phyloP scores from a whole-genome alignment of 2,113 vertebrate genomes.

The Taxidea taxus region DNA sequence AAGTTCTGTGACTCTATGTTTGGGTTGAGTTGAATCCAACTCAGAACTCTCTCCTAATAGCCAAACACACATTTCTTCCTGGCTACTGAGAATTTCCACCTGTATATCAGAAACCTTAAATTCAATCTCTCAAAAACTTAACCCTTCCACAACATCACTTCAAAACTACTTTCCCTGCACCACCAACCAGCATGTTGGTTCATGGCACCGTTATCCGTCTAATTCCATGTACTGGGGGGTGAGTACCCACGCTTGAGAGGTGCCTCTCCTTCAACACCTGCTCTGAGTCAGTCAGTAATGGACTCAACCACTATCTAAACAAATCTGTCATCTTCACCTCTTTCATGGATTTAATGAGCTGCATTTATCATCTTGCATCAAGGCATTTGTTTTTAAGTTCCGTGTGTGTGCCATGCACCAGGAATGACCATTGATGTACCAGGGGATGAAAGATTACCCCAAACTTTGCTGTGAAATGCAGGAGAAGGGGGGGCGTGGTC shows the following conservation, averaged over 20 bases:
- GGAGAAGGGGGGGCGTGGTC: too few species aligned
- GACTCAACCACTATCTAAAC: background rate
- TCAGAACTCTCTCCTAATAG: background rate
- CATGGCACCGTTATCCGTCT: accelerated
- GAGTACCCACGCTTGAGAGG: background rate
- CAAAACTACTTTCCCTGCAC: background rate
- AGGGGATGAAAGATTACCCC: too few species aligned
- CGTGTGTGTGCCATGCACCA: too few species aligned
- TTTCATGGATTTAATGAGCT: background rate
- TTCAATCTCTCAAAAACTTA: background rate
- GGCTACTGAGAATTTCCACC: background rate
- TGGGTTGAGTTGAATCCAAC: background rate
- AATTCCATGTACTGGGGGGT: accelerated
- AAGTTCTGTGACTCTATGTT: background rate
- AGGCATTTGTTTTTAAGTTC: background rate
- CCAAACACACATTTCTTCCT: background rate
- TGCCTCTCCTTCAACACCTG: background rate
- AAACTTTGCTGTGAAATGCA: too few species aligned
- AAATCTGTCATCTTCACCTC: background rate
- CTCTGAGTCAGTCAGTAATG: background rate
- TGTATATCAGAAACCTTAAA: background rate
- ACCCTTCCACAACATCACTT: background rate
- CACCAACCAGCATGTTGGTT: background rate
- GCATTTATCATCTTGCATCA: background rate
- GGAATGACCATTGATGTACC: too few species aligned